Conservation (phyloP, 2,888 invertebrate species). For the Nomada fucata region DNA sequence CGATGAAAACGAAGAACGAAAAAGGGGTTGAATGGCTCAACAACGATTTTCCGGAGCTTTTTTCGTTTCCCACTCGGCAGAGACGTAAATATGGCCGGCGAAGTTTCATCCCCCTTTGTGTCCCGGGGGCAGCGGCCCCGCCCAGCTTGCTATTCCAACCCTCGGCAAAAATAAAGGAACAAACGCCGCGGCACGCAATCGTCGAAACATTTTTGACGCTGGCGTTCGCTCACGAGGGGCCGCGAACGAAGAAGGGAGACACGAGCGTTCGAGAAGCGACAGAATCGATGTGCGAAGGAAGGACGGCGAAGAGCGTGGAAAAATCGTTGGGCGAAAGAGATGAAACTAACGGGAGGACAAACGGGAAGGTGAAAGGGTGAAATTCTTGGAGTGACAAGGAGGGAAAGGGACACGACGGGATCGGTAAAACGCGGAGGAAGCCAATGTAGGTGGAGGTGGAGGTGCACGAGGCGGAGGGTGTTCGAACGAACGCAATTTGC, state of each 20-base stretch:
- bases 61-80: slow-evolving; percentile 70
- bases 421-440: slow-evolving; percentile 70
- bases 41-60: slow-evolving; percentile 65
- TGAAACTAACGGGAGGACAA: background rate
- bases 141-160: slow-evolving; percentile 78
- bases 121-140: slow-evolving; percentile 75
- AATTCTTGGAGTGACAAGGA: slow-evolving; percentile 20
- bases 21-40: slow-evolving; percentile 48
- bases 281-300: background rate
- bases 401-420: slow-evolving; percentile 48
- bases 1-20: slow-evolving; percentile 28
- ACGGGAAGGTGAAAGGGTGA: slow-evolving; percentile 5
- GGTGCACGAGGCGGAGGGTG: slow-evolving; percentile 71
- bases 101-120: slow-evolving; percentile 81
- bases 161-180: slow-evolving; percentile 80
- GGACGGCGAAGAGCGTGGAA: slow-evolving; percentile 51
- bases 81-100: slow-evolving; percentile 83
- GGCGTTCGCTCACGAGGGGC: slow-evolving; percentile 55
- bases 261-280: background rate
- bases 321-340: slow-evolving; percentile 59
- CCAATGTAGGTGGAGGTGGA: slow-evolving; percentile 65
- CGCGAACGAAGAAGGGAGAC: slow-evolving; percentile 32
- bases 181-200: slow-evolving; percentile 81
- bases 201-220: slow-evolving; percentile 81
- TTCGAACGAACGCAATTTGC: slow-evolving; percentile 83